phyloP scores from a whole-genome alignment of 1,140 invertebrate genomes.

The Eubasilissa regina region DNA sequence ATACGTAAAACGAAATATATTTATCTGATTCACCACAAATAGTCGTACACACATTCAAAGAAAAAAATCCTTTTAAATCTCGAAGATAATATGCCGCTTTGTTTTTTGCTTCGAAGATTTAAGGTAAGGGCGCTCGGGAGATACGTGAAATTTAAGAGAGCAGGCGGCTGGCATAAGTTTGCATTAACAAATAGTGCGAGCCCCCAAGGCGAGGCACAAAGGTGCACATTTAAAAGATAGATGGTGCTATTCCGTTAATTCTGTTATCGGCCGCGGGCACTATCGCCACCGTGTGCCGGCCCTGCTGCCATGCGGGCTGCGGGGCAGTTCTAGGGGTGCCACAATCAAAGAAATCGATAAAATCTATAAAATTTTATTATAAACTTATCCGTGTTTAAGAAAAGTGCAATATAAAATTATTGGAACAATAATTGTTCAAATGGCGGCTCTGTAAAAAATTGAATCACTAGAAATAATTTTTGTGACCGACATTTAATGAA shows the following conservation, averaged over 20 bases:
- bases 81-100: not conserved
- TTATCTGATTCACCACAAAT: not conserved
- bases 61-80: not conserved
- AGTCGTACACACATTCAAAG: not conserved
- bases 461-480: too few relatives aligned
- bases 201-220: conserved; percentile 65
- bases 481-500: too few relatives aligned
- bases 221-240: conserved; percentile 73
- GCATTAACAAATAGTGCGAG: conserved; percentile 61
- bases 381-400: too few relatives aligned
- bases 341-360: too few relatives aligned
- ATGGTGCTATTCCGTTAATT: conserved; percentile 73
- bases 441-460: too few relatives aligned
- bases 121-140: conserved; percentile 30
- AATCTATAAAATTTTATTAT: too few relatives aligned
- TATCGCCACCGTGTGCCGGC: conserved; percentile 14
- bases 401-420: too few relatives aligned
- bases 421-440: too few relatives aligned
- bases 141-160: conserved; percentile 58
- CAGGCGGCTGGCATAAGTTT: conserved; percentile 55
- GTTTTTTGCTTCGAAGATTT: conserved; percentile 17
- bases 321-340: not conserved
- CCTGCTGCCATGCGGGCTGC: not conserved
- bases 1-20: not conserved
- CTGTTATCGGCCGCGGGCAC: conserved; percentile 69